These are phyloP conservation scores for Ceratitis capitata DNA, from an alignment of 1,140 invertebrate species.

Conservation along the genomic window DNA sequence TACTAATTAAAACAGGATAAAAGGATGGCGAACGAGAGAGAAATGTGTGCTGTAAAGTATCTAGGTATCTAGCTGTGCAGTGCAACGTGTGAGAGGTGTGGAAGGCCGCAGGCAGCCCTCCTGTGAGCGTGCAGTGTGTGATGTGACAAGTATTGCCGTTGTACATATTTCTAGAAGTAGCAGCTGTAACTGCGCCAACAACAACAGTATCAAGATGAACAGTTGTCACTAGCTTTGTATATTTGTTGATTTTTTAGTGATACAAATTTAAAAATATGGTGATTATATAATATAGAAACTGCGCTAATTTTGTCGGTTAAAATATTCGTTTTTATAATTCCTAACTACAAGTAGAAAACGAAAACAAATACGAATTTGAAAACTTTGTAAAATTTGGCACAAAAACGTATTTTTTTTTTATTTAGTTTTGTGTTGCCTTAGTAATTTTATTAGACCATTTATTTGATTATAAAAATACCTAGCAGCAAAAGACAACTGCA, in stretches of 20 bases:
- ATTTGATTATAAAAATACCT: not conserved
- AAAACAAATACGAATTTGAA: not conserved
- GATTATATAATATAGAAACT: slow-evolving; percentile 18
- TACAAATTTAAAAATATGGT: slow-evolving; percentile 4
- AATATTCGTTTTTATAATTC: not conserved
- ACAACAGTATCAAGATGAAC: not conserved
- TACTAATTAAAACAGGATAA: slow-evolving; percentile 12
- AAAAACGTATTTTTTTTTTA: slow-evolving; percentile 34
- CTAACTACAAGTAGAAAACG: not conserved
- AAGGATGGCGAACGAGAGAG: slow-evolving; percentile 1
- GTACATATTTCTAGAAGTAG: not conserved
- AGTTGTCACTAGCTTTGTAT: slow-evolving; percentile 8
- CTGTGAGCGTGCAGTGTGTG: not conserved
- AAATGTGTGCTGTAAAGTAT: not conserved
- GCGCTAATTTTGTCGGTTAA: not conserved
- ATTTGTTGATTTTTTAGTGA: slow-evolving; percentile 31
- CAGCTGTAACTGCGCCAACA: not conserved
- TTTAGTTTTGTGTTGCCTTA: slow-evolving; percentile 20
- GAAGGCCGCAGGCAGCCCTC: slow-evolving; percentile 32
- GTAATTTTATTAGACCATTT: not conserved
- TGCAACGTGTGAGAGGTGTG: not conserved
- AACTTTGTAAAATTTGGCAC: slow-evolving; percentile 25
- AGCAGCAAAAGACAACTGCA: slow-evolving; percentile 30
- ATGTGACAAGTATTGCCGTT: slow-evolving; percentile 11
- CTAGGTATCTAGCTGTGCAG: not conserved